Evolutionary conservation across 2,888 invertebrate genomes (phyloP).

Genomic region (Dioctria linearis): DNA sequence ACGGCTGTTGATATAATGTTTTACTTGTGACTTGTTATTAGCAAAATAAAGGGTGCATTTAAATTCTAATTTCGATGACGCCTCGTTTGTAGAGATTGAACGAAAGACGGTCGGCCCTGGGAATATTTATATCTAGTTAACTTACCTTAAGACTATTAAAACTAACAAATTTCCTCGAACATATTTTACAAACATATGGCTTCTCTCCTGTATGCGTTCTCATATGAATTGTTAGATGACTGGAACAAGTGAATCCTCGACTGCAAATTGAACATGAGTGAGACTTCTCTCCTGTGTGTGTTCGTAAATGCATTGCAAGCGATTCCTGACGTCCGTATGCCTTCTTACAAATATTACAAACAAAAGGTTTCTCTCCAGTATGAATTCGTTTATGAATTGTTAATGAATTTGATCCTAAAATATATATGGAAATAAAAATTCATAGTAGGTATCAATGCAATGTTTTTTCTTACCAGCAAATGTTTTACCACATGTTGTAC

Average conservation of each 20-base stretch:
- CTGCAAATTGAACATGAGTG: slow-evolving; percentile 60
- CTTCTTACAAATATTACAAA: slow-evolving; percentile 57
- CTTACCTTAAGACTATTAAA: slow-evolving; percentile 60
- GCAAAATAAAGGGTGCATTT: too few relatives aligned
- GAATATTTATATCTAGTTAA: not conserved
- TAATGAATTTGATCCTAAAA: slow-evolving; percentile 60
- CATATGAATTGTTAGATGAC: slow-evolving; percentile 60
- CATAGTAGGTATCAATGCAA: not conserved
- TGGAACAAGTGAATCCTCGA: slow-evolving; percentile 60
- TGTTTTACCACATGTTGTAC: slow-evolving; percentile 60
- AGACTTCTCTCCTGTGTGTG: slow-evolving; percentile 61
- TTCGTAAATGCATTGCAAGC: slow-evolving; percentile 57
- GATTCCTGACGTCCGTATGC: slow-evolving; percentile 56
- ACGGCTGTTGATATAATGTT: too few relatives aligned
- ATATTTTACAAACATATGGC: slow-evolving; percentile 57
- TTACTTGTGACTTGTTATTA: too few relatives aligned
- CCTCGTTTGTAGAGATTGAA: too few relatives aligned
- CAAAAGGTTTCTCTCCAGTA: slow-evolving; percentile 60
- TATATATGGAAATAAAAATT: not conserved
- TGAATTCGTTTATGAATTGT: slow-evolving; percentile 62
- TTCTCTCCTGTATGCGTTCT: slow-evolving; percentile 60
- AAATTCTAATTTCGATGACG: too few relatives aligned
- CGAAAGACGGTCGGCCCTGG: too few relatives aligned
- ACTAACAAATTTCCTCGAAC: slow-evolving; percentile 58
- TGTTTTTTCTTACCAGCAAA: slow-evolving; percentile 58